Base-by-base conservation (phyloP, 2,113 vertebrate species). In the Oncorhynchus mykiss region DNA sequence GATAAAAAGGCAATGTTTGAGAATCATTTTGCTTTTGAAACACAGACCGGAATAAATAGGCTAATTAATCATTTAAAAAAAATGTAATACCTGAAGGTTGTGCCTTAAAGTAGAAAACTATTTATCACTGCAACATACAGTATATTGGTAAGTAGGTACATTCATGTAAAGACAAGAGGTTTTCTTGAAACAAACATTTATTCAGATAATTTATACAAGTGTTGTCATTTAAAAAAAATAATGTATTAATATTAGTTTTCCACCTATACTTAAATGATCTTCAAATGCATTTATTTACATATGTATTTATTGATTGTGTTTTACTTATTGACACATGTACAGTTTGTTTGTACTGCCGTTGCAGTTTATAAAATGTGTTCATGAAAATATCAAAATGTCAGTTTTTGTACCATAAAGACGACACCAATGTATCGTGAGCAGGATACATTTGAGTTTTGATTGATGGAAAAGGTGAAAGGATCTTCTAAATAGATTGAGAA, bases 61-160 rank as follows among this genome's bases (percentile, higher is more conserved):
- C 13, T 39, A n/a, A 39, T 34, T 16, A 16, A 7, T 34, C 34
- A 34, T 34, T 34, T 34, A 34, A 7, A 27, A 6, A 7, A 31
- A 7, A 68, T 68, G 39, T 7, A 31, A 20, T n/a, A 34, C 20
- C 31, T 39, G 31, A 68, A 34, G 29, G 67, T 68, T 68, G 67
- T 68, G 67, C 67, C 67, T 68, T 68, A 68, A 39, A 68, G 67
- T 68, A 29, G 51, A 67, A 25, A 67, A 65, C 25, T 3, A 27
- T 24, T 65, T 29, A 20, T 67, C 67, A 39, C 13, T 22, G 18
- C 67, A 45, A 68, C 65, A 65, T 65, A 27, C 62, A 25, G 22
- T 11, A 68, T n/a, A 18, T 68, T 68, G 67, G 18, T n/a, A 22
- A 18, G 20, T 24, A 24, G 8, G 9, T 62, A 24, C 18, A 62